These are phyloP conservation scores for Chiloscyllium plagiosum DNA, from an alignment of 2,113 vertebrate genomes.

Conservation along the genomic window DNA sequence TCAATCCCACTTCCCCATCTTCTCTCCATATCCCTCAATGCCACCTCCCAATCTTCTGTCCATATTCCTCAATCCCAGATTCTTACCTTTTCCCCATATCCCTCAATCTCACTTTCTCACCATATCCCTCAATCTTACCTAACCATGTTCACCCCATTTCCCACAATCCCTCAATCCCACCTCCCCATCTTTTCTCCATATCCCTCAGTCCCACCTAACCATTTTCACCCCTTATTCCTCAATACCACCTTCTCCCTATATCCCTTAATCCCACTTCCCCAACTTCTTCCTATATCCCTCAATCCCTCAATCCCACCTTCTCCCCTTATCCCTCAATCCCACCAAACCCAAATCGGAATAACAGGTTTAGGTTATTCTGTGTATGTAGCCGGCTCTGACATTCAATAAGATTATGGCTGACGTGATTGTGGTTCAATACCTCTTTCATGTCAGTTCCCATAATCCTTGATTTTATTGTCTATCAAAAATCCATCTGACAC, in stretches of 20 bases:
- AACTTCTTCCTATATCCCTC: not conserved
- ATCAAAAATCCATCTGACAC: too few species aligned
- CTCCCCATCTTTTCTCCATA: too few species aligned
- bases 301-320: not conserved
- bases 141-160: too few species aligned
- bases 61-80: not conserved
- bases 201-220: not conserved
- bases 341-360: too few species aligned
- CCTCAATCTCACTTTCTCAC: not conserved
- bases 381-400: too few species aligned
- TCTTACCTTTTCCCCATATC: not conserved
- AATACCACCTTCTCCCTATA: not conserved
- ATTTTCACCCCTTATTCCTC: not conserved
- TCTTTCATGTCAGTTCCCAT: too few species aligned
- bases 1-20: not conserved
- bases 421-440: too few species aligned
- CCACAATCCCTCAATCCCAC: not conserved
- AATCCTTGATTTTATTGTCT: too few species aligned
- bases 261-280: not conserved
- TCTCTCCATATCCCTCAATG: not conserved
- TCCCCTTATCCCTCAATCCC: not conserved
- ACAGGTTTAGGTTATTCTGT: too few species aligned
- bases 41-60: not conserved
- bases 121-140: not conserved
- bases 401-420: too few species aligned